Evolutionary conservation across 2,888 invertebrate genomes (phyloP), one percentile per base, ranked within the genome.

Genomic region (Acutogordius australiensis): DNA sequence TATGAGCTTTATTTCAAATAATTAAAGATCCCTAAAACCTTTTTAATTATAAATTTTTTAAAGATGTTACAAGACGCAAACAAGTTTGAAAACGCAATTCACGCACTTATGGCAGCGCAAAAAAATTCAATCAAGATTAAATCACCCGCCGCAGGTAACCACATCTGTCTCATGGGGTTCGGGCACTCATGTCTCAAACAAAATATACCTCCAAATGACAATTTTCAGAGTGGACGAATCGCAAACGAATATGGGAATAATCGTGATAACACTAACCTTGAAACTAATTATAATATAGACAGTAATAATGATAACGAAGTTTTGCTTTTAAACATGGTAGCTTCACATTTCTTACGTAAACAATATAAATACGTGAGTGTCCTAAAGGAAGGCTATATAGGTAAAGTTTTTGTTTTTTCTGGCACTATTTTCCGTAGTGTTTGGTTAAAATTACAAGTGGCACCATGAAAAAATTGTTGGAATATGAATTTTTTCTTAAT

Each of bases 11-110:
- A n/a, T n/a, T n/a, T n/a, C n/a, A n/a, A n/a, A n/a, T n/a, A n/a
- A n/a, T n/a, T n/a, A n/a, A n/a, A n/a, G n/a, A n/a, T n/a, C n/a
- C n/a, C n/a, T n/a, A n/a, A n/a, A n/a, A n/a, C n/a, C n/a, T n/a
- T n/a, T n/a, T n/a, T n/a, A n/a, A n/a, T n/a, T n/a, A n/a, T n/a
- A n/a, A n/a, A n/a, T n/a, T n/a, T n/a, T n/a, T n/a, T n/a, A n/a
- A 37, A 79, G 79, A 87, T 94, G 86, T 75, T 97, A 62, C 87
- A 88, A 74, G 90, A 90, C 70, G 94, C 91, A 1, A 79, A 80
- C 64, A 85, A 90, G 60, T 97, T 94, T 71, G 79, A 81, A 62
- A 87, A 85, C 30, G 88, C 91, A 27, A 86, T 91, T 2, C 84
- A 87, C 72, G 88, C 88, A 0, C 80, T 73, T 81, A 84, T 65